These are phyloP conservation scores for Leuciscus waleckii DNA, from an alignment of 2,797 vertebrate species.

Conservation along the genomic window DNA sequence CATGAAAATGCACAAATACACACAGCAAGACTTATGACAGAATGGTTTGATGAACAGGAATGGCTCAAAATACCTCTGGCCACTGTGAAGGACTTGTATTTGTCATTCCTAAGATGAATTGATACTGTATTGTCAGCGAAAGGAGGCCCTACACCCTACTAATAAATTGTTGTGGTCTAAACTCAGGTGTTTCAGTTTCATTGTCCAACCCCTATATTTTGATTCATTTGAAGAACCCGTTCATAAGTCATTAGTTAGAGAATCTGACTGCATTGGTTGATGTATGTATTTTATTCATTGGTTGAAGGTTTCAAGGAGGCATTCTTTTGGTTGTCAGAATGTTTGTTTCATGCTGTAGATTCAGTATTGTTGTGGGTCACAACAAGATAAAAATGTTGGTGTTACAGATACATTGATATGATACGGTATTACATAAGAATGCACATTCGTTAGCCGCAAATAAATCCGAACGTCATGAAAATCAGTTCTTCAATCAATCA, in stretches of 20 bases:
- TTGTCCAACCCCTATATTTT: not conserved
- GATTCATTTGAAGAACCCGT: not conserved
- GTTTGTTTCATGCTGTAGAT: not conserved
- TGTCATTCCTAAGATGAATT: not conserved
- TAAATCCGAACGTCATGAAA: not conserved
- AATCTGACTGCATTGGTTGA: not conserved
- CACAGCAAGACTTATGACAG: too few relatives aligned
- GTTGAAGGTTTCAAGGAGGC: not conserved
- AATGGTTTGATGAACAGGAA: not conserved
- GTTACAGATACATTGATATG: not conserved
- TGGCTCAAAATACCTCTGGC: not conserved
- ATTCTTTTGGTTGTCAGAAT: not conserved
- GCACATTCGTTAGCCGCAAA: not conserved
- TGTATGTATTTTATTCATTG: not conserved
- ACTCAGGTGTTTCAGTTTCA: not conserved
- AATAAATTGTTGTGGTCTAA: not conserved
- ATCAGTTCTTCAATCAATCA: not conserved
- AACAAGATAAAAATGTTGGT: not conserved
- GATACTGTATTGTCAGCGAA: not conserved
- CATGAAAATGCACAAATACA: too few relatives aligned
- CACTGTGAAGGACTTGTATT: not conserved
- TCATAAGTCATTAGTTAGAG: not conserved
- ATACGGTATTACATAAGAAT: not conserved
- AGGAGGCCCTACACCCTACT: not conserved
- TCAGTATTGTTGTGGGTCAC: not conserved